phyloP scores from a whole-genome alignment of 2,113 vertebrate species.

The Caloenas nicobarica region DNA sequence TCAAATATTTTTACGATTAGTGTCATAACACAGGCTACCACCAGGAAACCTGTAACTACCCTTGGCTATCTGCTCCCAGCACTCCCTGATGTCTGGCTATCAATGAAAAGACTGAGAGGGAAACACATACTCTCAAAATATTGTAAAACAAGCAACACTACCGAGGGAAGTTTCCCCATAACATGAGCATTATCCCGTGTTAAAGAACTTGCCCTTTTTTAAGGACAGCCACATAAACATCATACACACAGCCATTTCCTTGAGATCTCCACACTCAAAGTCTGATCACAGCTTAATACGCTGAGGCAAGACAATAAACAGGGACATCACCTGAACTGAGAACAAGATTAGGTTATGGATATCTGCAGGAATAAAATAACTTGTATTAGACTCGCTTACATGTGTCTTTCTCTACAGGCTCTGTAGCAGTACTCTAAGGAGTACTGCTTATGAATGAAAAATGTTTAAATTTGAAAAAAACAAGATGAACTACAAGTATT shows the following conservation, averaged over 20 bases:
- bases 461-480: not conserved
- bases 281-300: not conserved
- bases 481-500: not conserved
- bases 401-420: not conserved
- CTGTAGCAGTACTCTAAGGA: too few species aligned
- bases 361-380: not conserved
- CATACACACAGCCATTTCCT: fast-evolving
- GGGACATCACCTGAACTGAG: not conserved
- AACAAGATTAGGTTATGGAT: not conserved
- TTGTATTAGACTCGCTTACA: not conserved
- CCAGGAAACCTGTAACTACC: not conserved
- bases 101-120: not conserved
- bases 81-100: not conserved
- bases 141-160: fast-evolving
- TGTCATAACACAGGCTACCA: not conserved
- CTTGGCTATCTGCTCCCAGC: not conserved
- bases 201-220: not conserved
- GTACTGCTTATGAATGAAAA: not conserved
- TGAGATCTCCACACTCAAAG: not conserved
- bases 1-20: not conserved
- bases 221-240: not conserved
- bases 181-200: not conserved
- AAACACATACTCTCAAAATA: not conserved
- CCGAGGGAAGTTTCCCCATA: not conserved
- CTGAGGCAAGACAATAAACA: not conserved